phyloP scores from a whole-genome alignment of 2,797 vertebrate species.

The Neosalanx taihuensis region DNA sequence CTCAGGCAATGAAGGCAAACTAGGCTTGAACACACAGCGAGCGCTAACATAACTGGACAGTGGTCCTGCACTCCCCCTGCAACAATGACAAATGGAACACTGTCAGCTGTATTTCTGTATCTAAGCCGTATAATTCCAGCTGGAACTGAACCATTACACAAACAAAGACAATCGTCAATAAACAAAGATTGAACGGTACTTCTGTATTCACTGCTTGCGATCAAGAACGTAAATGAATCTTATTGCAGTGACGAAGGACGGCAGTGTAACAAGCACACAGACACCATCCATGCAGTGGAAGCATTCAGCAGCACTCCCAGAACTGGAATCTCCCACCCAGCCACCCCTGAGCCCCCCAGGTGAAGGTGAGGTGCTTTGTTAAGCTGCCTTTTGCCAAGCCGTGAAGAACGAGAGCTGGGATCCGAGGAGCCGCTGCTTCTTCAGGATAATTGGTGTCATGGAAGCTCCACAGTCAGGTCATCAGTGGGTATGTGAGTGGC shows the following conservation, averaged over 20 bases:
- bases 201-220: no score
- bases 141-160: no score
- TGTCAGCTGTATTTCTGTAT: not conserved
- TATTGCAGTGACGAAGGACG: not conserved
- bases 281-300: not conserved
- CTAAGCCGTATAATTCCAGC: no score
- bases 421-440: slow-evolving; percentile 30
- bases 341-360: not conserved
- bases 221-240: no score
- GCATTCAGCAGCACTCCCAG: not conserved
- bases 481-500: slow-evolving; percentile 32
- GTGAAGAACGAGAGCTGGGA: slow-evolving; percentile 34
- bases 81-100: not conserved
- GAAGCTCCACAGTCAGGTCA: slow-evolving; percentile 43
- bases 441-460: slow-evolving; percentile 49
- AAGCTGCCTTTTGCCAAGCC: slow-evolving; percentile 29
- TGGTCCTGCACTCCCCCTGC: not conserved
- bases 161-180: no score
- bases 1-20: slow-evolving; percentile 8
- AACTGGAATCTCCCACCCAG: not conserved
- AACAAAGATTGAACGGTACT: no score
- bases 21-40: not conserved
- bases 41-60: slow-evolving; percentile 1
- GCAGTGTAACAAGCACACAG: not conserved
- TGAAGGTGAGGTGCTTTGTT: slow-evolving; percentile 23